Evolutionary conservation across 2,113 vertebrate species (phyloP).

Genomic region (Colius striatus): DNA sequence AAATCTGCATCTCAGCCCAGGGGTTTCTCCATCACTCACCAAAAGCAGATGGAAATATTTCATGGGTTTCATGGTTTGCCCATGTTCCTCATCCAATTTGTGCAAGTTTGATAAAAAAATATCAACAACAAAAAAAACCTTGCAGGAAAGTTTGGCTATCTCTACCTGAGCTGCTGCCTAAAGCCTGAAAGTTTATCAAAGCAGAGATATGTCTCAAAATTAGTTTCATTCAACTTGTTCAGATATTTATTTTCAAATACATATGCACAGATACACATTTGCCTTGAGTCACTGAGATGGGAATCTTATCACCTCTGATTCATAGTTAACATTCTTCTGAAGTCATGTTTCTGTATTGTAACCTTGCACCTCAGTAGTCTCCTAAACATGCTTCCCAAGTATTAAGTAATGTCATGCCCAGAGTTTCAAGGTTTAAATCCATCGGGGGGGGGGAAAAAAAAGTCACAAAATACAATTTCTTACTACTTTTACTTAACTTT

Average conservation of each 20-base stretch:
- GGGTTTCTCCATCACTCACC: not conserved
- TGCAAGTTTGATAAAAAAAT: not conserved
- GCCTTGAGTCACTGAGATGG: not conserved
- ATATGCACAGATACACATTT: not conserved
- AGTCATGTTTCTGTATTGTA: too few relatives aligned
- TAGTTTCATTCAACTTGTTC: not conserved
- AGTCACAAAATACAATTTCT: not conserved
- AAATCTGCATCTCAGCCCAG: not conserved
- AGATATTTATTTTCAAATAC: constrained; percentile 13
- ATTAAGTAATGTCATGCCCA: not conserved
- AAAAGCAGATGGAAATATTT: not conserved
- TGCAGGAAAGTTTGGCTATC: not conserved
- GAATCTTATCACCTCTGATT: not conserved
- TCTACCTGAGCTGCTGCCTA: not conserved
- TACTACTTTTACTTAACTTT: not conserved
- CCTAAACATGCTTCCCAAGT: not conserved
- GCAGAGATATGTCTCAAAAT: not conserved
- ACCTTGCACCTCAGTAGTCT: not conserved
- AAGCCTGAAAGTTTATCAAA: not conserved
- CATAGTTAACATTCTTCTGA: too few relatives aligned
- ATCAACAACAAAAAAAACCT: not conserved
- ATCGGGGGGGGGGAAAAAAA: not conserved
- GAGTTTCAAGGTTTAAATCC: not conserved
- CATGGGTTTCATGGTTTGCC: not conserved
- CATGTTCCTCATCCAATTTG: not conserved